Evolutionary conservation across 2,797 vertebrate genomes (phyloP).

Genomic region (Mormyrops boulengeri): DNA sequence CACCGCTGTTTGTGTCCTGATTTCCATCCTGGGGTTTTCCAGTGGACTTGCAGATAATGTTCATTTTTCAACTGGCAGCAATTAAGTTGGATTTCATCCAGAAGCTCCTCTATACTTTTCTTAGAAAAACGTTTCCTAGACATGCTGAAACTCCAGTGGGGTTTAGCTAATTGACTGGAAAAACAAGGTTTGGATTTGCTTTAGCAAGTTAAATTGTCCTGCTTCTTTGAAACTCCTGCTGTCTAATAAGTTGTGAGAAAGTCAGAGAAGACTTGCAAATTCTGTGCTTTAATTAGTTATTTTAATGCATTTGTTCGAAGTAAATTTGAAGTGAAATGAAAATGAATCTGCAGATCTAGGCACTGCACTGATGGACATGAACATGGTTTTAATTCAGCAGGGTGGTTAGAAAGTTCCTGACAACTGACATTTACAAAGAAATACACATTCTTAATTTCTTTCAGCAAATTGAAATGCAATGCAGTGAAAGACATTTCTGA

Average conservation of each 20-base stretch:
- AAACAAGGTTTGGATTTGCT: conserved; percentile 43
- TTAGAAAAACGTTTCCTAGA: conserved; percentile 40
- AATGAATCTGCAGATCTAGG: background rate
- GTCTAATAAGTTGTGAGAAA: conserved; percentile 22
- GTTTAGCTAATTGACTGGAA: conserved; percentile 46
- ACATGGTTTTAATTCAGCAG: background rate
- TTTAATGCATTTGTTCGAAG: background rate
- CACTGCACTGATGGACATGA: background rate
- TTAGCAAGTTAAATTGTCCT: conserved; percentile 31
- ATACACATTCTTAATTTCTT: background rate
- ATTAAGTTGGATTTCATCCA: conserved; percentile 23
- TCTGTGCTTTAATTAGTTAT: background rate
- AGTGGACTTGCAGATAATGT: conserved; percentile 10
- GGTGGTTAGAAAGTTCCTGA: background rate
- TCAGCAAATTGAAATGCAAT: background rate
- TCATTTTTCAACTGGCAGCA: conserved; percentile 26
- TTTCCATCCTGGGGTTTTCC: background rate
- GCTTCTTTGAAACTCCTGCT: conserved; percentile 37
- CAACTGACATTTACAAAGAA: conserved; percentile 9
- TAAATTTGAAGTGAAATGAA: background rate
- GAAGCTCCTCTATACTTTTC: conserved; percentile 14
- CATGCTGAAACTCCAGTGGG: conserved; percentile 36
- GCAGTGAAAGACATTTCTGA: conserved; percentile 6
- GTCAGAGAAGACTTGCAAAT: conserved; percentile 18
- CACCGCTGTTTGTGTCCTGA: background rate